Evolutionary conservation across 2,888 invertebrate species (phyloP).

Genomic region (Phortica magna): DNA sequence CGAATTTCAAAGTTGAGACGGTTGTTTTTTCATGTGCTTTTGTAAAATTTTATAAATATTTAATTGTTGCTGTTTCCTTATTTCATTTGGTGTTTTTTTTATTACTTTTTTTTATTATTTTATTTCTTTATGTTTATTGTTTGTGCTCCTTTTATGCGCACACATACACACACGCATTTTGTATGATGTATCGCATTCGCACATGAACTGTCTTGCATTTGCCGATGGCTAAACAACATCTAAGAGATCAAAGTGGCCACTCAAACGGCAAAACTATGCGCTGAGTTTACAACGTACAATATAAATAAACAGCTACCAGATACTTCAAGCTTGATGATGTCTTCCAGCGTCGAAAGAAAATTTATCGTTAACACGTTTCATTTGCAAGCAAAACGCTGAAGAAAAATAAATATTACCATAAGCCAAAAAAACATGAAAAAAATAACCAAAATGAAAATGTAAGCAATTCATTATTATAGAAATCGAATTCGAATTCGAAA

Average conservation of each 20-base stretch:
- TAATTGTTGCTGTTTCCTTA: conserved; percentile 67
- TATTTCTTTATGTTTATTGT: conserved; percentile 64
- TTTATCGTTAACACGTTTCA: conserved; percentile 26
- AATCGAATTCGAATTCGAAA: conserved; percentile 33
- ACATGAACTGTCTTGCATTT: not conserved
- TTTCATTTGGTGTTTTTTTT: conserved; percentile 17
- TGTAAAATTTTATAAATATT: conserved; percentile 66
- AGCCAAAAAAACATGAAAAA: conserved; percentile 48
- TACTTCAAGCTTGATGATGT: not conserved
- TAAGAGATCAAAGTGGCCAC: conserved; percentile 15
- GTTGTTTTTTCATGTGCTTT: conserved; percentile 35
- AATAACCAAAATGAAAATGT: conserved; percentile 43
- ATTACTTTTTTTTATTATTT: conserved; percentile 5
- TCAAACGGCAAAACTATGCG: not conserved
- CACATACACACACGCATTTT: not conserved
- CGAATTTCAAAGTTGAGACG: not conserved
- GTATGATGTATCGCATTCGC: not conserved
- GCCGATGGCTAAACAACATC: not conserved
- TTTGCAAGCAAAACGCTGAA: conserved; percentile 30
- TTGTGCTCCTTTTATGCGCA: conserved; percentile 44
- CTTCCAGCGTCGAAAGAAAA: not conserved
- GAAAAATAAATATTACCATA: conserved; percentile 36
- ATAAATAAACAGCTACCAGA: conserved; percentile 60
- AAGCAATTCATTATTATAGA: conserved; percentile 46
- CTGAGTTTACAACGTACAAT: conserved; percentile 23